A percentile compares a stretch with the other conserved stretches of the same genome.
These are phyloP conservation scores for Neolamprologus toae DNA, from an alignment of 2,113 vertebrate species.

Conservation along the genomic window DNA sequence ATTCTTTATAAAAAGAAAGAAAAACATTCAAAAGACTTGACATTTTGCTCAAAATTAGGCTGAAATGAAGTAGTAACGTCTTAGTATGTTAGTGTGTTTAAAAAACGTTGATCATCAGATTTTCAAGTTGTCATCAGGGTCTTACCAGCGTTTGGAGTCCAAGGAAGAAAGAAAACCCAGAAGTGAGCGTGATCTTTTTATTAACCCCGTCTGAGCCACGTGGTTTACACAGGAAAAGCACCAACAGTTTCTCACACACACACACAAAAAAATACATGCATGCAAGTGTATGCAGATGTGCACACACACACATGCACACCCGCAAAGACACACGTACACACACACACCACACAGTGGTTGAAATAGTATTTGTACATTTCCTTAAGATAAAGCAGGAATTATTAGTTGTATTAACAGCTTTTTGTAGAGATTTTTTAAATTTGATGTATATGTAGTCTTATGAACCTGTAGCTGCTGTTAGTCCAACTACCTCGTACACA, in stretches of 20 bases:
- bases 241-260: constrained; percentile 14
- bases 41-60: background rate
- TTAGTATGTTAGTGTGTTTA: background rate
- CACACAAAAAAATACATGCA: background rate
- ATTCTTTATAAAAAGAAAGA: background rate
- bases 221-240: constrained; percentile 70
- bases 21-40: background rate
- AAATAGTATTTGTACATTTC: background rate
- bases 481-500: background rate
- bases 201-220: constrained; percentile 62
- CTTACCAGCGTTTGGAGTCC: constrained; percentile 54
- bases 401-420: background rate
- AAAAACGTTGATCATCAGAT: background rate
- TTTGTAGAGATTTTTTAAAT: background rate
- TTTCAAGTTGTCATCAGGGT: background rate
- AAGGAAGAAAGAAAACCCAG: constrained; percentile 61
- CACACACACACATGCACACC: background rate
- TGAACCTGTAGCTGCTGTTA: background rate
- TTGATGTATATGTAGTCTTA: background rate
- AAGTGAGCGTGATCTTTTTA: constrained; percentile 65
- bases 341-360: background rate
- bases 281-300: background rate
- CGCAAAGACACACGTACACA: background rate
- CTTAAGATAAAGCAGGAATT: background rate
- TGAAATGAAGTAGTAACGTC: background rate